These are phyloP conservation scores for Macrosteles quadrilineatus DNA, from an alignment of 1,140 invertebrate species.

Conservation along the genomic window DNA sequence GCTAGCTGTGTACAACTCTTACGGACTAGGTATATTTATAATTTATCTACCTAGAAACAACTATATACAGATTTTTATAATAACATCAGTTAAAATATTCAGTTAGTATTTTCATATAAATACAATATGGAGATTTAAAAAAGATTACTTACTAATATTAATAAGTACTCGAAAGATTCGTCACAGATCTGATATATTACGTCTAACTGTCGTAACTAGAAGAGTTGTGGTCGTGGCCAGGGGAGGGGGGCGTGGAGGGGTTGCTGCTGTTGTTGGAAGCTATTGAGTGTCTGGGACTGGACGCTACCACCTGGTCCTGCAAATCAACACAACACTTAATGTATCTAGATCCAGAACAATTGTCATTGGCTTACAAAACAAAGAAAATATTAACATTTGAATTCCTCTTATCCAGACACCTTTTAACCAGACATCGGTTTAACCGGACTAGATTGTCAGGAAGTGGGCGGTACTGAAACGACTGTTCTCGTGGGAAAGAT, in stretches of 20 bases:
- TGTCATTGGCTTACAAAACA: too few species aligned
- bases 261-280: conserved; percentile 81
- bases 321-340: too few species aligned
- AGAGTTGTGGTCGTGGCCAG: conserved; percentile 69
- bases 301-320: conserved; percentile 56
- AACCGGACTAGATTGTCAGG: too few species aligned
- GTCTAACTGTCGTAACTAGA: conserved; percentile 64
- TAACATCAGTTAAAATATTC: conserved; percentile 14
- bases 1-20: conserved; percentile 8
- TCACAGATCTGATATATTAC: neutral
- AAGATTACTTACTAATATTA: conserved; percentile 25
- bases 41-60: conserved; percentile 2
- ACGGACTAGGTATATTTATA: neutral
- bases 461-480: too few species aligned
- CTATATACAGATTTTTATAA: neutral
- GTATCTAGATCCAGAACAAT: too few species aligned
- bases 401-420: too few species aligned
- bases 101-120: conserved; percentile 19
- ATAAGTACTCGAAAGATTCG: conserved; percentile 16
- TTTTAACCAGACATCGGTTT: too few species aligned
- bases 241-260: conserved; percentile 73
- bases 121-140: conserved; percentile 13
- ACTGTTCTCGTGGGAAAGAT: too few species aligned
- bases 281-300: conserved; percentile 71
- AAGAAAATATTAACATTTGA: too few species aligned